Evolutionary conservation across 2,113 vertebrate species (phyloP), one percentile per base, ranked within the genome.

Genomic region (Antechinus stuartii): DNA sequence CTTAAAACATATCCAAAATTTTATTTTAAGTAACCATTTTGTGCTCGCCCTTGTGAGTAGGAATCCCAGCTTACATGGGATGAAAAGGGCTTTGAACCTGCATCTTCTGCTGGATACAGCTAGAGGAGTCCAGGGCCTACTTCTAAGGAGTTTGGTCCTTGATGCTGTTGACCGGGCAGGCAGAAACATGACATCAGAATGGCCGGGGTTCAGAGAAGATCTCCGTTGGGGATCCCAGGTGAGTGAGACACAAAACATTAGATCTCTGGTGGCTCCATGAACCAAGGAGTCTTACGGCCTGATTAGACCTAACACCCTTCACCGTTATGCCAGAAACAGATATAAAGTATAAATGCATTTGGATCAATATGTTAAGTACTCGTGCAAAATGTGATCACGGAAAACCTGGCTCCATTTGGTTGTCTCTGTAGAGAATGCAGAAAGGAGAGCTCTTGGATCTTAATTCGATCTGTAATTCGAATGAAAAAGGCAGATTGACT

Each of bases 351-450:
- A 26, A 9, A 57, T 57, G 57, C 30, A 26, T 30, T 61, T 61
- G 61, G 14, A 68, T 16, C 4, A 16, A 35, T 16, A 16, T 3
- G 30, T 35, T 68, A 68, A 3, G 30, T 35, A 16, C 12, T 35
- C 61, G 35, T 68, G 12, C 3, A 35, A 35, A 68, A 68, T 68
- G 61, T 27, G 35, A 5, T 35, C 30, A 16, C 1, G 0, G 61
- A 16, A 14, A 68, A 35, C 5, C 14, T 35, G 61, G 30, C 12
- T 12, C 12, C 30, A 16, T 30, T 16, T 92, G 90, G 92, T 49
- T 54, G 24, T 49, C 94, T 94, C 93, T 91, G 89, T 57, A 93
- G 91, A 90, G 92, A 46, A 89, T 54, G 54, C 57, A 52, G 94
- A 90, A 19, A 90, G 84, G 27, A 93, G n/a, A 54, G 92, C 54